These are phyloP conservation scores for Cremastinae sp. DNA, from an alignment of 2,888 invertebrate genomes.

Conservation along the genomic window DNA sequence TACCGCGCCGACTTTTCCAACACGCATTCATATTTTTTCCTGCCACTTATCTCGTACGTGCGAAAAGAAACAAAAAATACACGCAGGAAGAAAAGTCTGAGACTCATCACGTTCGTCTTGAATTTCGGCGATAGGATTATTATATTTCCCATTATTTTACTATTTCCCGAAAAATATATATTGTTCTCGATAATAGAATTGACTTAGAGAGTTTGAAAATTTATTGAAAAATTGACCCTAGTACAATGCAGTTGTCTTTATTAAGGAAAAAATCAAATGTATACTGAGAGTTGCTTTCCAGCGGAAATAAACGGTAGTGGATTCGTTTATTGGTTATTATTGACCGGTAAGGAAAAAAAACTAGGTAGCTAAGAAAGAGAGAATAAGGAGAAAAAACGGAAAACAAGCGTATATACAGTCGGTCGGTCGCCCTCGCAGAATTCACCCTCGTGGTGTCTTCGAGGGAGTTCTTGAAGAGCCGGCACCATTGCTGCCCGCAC, in stretches of 20 bases:
- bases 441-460: constrained; percentile 49
- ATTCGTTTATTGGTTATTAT: constrained; percentile 14
- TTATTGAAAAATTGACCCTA: not conserved
- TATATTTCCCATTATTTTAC: no score
- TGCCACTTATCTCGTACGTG: constrained; percentile 47
- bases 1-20: constrained; percentile 52
- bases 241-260: no score
- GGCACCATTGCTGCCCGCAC: constrained; percentile 54
- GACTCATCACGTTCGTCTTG: constrained; percentile 38
- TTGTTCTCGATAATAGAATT: no score
- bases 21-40: constrained; percentile 15
- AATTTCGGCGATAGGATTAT: constrained; percentile 45
- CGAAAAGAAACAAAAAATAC: constrained; percentile 41
- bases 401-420: constrained; percentile 42
- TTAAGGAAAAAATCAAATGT: no score
- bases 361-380: constrained; percentile 35
- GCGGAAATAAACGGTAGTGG: constrained; percentile 32
- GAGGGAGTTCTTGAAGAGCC: constrained; percentile 37
- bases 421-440: constrained; percentile 48
- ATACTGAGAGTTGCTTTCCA: constrained; percentile 21
- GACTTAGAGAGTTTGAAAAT: not conserved
- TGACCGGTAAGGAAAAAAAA: constrained; percentile 35
- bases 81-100: constrained; percentile 21
- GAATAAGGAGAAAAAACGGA: constrained; percentile 16
- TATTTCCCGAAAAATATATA: not conserved